Base-by-base conservation (phyloP, 2,888 invertebrate genomes). In the Glyphotaelius pellucidus region DNA sequence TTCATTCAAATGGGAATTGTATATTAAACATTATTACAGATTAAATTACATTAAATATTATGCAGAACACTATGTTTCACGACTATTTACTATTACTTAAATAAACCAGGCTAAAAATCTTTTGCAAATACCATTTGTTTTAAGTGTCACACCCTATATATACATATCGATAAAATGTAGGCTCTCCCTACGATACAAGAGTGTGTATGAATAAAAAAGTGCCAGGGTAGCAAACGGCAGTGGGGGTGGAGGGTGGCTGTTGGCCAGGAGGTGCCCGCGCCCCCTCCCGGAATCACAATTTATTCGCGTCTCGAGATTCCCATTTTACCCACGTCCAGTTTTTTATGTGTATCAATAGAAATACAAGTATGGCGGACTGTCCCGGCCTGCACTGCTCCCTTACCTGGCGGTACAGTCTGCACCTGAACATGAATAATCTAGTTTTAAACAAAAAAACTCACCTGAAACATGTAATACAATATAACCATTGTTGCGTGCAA, bases 241-340 rank as follows among this genome's bases (percentile, higher is more conserved):
- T 35, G 25, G 15, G 35, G 83, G 83, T 35, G 32, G 15, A 19
- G 35, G 38, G 38, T 25, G 42, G n/a, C 86, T 30, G 38, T 79
- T 2, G n/a, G 80, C 80, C 91, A 31, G 89, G 67, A 25, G 90
- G 67, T 83, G 83, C 86, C 80, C 80, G 79, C 91, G 90, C 90
- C 88, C 83, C 47, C 19, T 15, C 52, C 31, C 90, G 90, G 90
- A 93, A 92, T 93, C 93, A 93, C 93, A 93, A 93, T 93, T 93
- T 93, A 93, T 93, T 93, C 93, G 93, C 93, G 92, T 93, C 93
- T 93, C 93, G 92, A 93, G 93, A 93, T 92, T 92, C 92, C 92
- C 93, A 93, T 92, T 93, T 92, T 93, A 93, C 93, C 93, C 93
- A 93, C 93, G 92, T 93, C 92, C 93, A 91, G 90, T 93, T 93